phyloP scores from a whole-genome alignment of 2,113 vertebrate genomes.

The Leucopsar rothschildi region DNA sequence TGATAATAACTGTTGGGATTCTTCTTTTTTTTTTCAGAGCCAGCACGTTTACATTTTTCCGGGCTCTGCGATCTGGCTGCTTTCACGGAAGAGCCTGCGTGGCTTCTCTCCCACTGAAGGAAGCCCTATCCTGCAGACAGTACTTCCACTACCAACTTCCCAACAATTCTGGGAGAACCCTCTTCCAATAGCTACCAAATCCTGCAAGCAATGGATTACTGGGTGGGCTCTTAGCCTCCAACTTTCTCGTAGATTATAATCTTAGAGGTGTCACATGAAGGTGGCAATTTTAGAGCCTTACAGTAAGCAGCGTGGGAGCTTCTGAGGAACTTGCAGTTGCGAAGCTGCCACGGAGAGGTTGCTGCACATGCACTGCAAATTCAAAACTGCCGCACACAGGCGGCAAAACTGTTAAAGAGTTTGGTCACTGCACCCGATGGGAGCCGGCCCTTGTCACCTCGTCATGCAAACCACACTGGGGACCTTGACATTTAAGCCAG shows the following conservation, averaged over 20 bases:
- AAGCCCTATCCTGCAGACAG: neutral
- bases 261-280: neutral
- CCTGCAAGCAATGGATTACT: neutral
- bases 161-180: neutral
- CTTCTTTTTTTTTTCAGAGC: neutral
- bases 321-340: neutral
- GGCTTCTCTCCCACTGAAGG: neutral
- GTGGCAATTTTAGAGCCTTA: neutral
- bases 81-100: fast-evolving
- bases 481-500: neutral
- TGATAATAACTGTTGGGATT: neutral
- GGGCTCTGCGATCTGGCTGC: fast-evolving
- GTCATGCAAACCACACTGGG: fast-evolving
- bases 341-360: neutral
- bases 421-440: neutral
- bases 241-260: neutral
- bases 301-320: neutral
- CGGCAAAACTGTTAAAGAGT: no score
- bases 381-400: fast-evolving
- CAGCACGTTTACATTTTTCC: neutral
- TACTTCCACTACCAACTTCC: neutral
- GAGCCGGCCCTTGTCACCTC: neutral
- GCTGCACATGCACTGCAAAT: fast-evolving
- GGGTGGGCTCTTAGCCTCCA: neutral
- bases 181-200: fast-evolving